phyloP scores from a whole-genome alignment of 2,113 vertebrate species.

The Protomyctophum bolini region DNA sequence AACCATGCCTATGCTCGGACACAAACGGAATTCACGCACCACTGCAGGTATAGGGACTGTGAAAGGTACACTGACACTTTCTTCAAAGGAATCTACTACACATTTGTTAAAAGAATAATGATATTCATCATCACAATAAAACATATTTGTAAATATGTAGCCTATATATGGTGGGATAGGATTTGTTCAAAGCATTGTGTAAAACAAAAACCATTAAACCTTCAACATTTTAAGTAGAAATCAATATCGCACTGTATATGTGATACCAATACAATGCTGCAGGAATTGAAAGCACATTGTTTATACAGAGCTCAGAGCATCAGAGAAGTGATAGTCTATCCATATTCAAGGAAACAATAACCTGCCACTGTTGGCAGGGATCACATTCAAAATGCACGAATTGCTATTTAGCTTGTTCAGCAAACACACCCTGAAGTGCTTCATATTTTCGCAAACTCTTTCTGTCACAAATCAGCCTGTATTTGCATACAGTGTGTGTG shows the following conservation, averaged over 20 bases:
- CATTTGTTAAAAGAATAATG: too few relatives aligned
- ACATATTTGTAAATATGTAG: not conserved
- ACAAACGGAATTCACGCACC: constrained; percentile 17
- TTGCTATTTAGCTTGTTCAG: not conserved
- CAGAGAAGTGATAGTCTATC: not conserved
- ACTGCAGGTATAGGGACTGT: not conserved
- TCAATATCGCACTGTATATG: too few relatives aligned
- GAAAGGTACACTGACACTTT: not conserved
- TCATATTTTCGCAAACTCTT: not conserved
- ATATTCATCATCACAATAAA: not conserved
- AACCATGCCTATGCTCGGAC: too few relatives aligned
- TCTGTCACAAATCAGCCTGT: not conserved
- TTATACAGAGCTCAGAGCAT: too few relatives aligned
- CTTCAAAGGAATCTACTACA: too few relatives aligned
- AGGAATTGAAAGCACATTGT: not conserved
- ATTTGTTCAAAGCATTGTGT: too few relatives aligned
- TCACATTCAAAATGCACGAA: not conserved
- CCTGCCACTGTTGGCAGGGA: constrained; percentile 4
- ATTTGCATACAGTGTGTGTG: not conserved
- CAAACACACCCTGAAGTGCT: not conserved
- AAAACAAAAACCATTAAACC: too few relatives aligned
- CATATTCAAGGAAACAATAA: not conserved
- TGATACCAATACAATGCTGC: too few relatives aligned
- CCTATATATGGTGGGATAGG: not conserved
- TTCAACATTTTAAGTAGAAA: too few relatives aligned